phyloP scores from a whole-genome alignment of 1,140 invertebrate species.

The Oscheius sp. region DNA sequence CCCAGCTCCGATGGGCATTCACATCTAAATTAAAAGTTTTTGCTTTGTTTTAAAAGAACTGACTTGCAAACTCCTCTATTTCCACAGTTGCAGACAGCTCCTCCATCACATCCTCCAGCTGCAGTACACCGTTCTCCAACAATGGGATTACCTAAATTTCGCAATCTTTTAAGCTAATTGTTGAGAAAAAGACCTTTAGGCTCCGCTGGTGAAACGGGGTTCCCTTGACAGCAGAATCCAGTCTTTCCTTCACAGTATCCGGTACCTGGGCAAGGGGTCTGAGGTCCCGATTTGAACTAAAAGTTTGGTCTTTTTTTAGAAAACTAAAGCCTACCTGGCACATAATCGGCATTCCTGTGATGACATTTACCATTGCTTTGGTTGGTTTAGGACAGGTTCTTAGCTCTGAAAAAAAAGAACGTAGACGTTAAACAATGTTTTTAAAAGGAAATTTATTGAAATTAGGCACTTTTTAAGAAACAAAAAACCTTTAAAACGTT shows the following conservation, averaged over 20 bases:
- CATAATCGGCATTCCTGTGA: slow-evolving; percentile 45
- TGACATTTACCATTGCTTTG: slow-evolving; percentile 45
- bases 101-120: slow-evolving; percentile 21
- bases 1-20: slow-evolving; percentile 50
- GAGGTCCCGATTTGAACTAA: slow-evolving; percentile 29
- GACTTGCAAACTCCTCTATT: slow-evolving; percentile 14
- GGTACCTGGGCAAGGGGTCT: slow-evolving; percentile 38
- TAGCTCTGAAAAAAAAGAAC: slow-evolving; percentile 41
- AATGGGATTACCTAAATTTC: slow-evolving; percentile 24
- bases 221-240: slow-evolving; percentile 49
- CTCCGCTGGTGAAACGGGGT: neutral
- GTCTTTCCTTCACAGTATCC: slow-evolving; percentile 43
- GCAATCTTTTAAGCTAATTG: no score
- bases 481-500: no score
- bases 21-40: slow-evolving; percentile 37
- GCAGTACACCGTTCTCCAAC: slow-evolving; percentile 25
- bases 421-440: no score
- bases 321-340: slow-evolving; percentile 36
- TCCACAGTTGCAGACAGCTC: slow-evolving; percentile 33
- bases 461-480: no score
- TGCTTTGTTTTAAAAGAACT: neutral
- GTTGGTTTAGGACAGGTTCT: slow-evolving; percentile 47
- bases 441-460: no score
- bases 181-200: slow-evolving; percentile 1
- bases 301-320: neutral